Evolutionary conservation across 2,888 invertebrate genomes (phyloP).

Genomic region (Auanema freiburgensis): DNA sequence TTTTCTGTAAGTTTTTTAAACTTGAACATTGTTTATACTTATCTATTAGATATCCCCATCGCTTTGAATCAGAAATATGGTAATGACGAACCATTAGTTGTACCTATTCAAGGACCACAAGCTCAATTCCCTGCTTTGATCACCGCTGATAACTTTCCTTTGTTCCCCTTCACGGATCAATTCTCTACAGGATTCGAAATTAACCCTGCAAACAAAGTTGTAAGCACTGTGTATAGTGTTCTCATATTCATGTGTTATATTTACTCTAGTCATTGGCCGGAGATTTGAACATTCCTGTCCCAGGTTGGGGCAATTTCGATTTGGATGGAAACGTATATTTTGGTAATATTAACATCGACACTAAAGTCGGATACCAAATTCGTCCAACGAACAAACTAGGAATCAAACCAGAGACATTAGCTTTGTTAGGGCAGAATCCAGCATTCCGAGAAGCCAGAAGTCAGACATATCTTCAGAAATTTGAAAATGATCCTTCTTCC

Average conservation of each 20-base stretch:
- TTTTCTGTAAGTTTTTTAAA: no score
- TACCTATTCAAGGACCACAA: slow-evolving; percentile 46
- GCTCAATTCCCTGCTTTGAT: slow-evolving; percentile 54
- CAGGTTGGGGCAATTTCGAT: slow-evolving; percentile 61
- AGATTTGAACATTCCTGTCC: slow-evolving; percentile 55
- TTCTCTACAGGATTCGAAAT: slow-evolving; percentile 56
- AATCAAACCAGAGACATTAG: slow-evolving; percentile 52
- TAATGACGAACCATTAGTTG: slow-evolving; percentile 52
- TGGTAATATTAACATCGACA: slow-evolving; percentile 41
- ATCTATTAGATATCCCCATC: not conserved
- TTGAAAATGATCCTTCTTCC: slow-evolving; percentile 2
- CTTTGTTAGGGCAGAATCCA: slow-evolving; percentile 50
- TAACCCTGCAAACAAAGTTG: slow-evolving; percentile 58
- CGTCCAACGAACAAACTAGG: slow-evolving; percentile 51
- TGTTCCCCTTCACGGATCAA: slow-evolving; percentile 59
- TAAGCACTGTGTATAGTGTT: no score
- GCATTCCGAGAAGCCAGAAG: slow-evolving; percentile 54
- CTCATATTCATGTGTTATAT: no score
- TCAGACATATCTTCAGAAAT: slow-evolving; percentile 14
- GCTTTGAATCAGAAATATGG: slow-evolving; percentile 43
- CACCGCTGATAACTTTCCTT: slow-evolving; percentile 58
- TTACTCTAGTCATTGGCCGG: slow-evolving; percentile 51
- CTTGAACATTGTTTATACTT: no score
- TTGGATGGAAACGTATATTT: slow-evolving; percentile 53
- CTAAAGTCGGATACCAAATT: slow-evolving; percentile 48